Conservation (phyloP, 2,888 invertebrate genomes). For the Drosophila affinis region DNA sequence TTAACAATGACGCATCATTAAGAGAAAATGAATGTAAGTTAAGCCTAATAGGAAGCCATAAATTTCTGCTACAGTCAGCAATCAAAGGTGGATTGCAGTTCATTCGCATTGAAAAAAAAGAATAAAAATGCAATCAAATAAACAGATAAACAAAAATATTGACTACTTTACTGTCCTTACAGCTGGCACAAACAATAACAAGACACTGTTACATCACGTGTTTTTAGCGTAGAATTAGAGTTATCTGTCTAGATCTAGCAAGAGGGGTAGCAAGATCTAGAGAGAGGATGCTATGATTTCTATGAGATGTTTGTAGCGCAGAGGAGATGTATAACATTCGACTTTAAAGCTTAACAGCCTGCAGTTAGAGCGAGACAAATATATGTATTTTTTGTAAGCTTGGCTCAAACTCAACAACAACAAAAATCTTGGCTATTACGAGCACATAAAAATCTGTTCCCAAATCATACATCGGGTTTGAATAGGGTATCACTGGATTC, state of each 20-base stretch:
- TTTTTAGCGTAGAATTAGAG: not conserved
- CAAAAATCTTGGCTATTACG: too few relatives aligned
- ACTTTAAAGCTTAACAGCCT: too few relatives aligned
- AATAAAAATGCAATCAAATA: not conserved
- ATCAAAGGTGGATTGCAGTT: slow-evolving; percentile 23
- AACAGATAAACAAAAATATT: not conserved
- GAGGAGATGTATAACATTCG: not conserved
- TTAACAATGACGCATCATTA: slow-evolving; percentile 14
- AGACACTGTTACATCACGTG: not conserved
- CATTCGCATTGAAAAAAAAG: slow-evolving; percentile 13
- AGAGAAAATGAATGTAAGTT: not conserved
- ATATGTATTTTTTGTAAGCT: too few relatives aligned
- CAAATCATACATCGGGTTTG: too few relatives aligned
- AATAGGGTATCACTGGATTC: not conserved
- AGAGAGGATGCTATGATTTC: not conserved
- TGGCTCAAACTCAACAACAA: too few relatives aligned
- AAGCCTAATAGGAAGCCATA: not conserved
- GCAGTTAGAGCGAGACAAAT: too few relatives aligned
- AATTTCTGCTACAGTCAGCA: slow-evolving; percentile 4
- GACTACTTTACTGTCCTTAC: not conserved
- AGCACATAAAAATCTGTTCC: too few relatives aligned
- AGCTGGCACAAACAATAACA: slow-evolving; percentile 2
- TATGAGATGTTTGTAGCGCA: not conserved
- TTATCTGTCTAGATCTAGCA: not conserved
- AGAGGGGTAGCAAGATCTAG: not conserved